These are phyloP conservation scores for Acanthosepion esculentum DNA, from an alignment of 2,888 invertebrate species.

Conservation along the genomic window DNA sequence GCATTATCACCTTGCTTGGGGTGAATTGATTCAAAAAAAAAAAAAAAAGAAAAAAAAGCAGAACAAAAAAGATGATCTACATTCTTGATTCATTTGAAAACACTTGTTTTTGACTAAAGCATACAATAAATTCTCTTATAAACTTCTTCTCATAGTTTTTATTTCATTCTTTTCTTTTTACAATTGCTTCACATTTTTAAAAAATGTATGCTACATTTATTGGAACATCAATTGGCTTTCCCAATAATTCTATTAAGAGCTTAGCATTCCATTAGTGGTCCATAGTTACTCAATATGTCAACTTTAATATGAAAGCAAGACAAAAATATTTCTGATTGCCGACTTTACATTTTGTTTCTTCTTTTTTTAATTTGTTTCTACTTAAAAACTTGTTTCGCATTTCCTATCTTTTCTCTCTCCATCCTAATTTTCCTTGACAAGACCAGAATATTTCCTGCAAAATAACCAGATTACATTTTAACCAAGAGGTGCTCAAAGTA, in stretches of 20 bases:
- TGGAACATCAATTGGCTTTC: neutral
- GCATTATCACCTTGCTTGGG: no score
- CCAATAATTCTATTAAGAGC: conserved; percentile 12
- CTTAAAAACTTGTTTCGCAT: neutral
- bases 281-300: conserved; percentile 33
- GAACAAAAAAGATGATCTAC: neutral
- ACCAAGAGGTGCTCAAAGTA: neutral
- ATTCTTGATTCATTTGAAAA: neutral
- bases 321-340: conserved; percentile 6
- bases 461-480: conserved; percentile 4
- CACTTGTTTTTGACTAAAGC: neutral
- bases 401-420: neutral
- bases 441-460: neutral
- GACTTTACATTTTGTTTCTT: neutral
- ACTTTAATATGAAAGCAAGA: conserved; percentile 33
- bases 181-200: neutral
- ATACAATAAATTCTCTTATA: conserved; percentile 9
- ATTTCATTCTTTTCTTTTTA: neutral
- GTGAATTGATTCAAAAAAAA: no score
- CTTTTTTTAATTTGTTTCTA: neutral
- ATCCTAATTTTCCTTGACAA: neutral
- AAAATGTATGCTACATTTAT: neutral
- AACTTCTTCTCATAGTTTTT: neutral
- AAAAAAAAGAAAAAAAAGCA: no score
- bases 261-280: conserved; percentile 33